Conservation (phyloP, 2,888 invertebrate species). For the Pomacea canaliculata region DNA sequence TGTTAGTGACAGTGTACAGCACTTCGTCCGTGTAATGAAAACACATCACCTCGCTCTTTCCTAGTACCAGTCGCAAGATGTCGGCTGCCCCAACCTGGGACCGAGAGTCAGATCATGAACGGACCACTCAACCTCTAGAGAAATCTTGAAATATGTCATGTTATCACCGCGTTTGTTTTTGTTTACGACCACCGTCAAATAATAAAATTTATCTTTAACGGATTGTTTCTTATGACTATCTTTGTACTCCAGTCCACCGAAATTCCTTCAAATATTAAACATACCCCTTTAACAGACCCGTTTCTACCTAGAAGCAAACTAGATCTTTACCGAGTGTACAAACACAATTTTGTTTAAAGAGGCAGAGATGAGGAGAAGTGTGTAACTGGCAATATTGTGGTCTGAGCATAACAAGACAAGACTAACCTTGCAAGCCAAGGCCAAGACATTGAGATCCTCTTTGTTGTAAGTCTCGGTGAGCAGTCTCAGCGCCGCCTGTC, state of each 20-base stretch:
- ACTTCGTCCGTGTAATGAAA: slow-evolving; percentile 34
- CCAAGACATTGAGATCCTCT: slow-evolving; percentile 52
- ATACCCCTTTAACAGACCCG: no score
- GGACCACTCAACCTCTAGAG: neutral
- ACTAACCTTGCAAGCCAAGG: slow-evolving; percentile 52
- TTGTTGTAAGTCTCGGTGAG: slow-evolving; percentile 53
- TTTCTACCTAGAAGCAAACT: no score
- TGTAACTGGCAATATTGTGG: no score
- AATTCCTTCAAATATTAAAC: no score
- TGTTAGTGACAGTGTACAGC: slow-evolving; percentile 58
- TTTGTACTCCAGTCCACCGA: no score
- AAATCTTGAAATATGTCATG: neutral
- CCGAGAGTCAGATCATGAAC: neutral
- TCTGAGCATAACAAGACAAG: neutral
- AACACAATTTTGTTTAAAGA: no score
- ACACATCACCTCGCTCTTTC: slow-evolving; percentile 54
- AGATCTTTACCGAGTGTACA: no score
- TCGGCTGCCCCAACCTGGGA: slow-evolving; percentile 46
- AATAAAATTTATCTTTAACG: no score
- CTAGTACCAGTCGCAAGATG: slow-evolving; percentile 53
- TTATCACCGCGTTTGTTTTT: neutral
- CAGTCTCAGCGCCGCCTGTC: slow-evolving; percentile 51
- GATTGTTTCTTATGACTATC: no score
- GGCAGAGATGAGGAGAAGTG: no score
- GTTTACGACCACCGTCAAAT: neutral